Evolutionary conservation across 2,888 invertebrate species (phyloP).

Genomic region (Allacma fusca): DNA sequence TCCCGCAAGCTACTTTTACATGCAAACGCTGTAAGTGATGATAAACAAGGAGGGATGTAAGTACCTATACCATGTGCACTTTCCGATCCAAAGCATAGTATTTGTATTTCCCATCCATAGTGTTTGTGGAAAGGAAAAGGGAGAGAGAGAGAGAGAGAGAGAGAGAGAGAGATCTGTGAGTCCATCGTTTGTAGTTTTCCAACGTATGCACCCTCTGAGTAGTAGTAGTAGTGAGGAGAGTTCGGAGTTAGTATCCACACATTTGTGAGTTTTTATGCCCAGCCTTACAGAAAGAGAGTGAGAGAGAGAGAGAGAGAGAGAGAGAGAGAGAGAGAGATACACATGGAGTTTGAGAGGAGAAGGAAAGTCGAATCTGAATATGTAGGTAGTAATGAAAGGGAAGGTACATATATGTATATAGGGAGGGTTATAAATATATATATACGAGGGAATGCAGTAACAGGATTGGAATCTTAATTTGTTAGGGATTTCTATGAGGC

Average conservation of each 20-base stretch:
- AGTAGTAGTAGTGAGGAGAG: not conserved
- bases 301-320: no score
- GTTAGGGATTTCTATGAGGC: slow-evolving; percentile 41
- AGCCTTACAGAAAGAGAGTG: no score
- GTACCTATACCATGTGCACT: not conserved
- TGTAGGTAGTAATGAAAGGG: not conserved
- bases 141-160: not conserved
- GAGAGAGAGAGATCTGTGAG: not conserved
- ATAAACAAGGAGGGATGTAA: not conserved
- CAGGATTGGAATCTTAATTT: slow-evolving; percentile 56
- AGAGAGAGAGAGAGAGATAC: slow-evolving; percentile 11
- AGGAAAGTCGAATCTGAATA: not conserved
- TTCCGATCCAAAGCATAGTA: no score
- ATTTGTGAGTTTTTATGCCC: not conserved
- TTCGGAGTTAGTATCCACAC: no score
- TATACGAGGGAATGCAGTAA: slow-evolving; percentile 43
- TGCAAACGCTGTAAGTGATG: slow-evolving; percentile 7
- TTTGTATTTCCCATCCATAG: not conserved
- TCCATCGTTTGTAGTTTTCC: not conserved
- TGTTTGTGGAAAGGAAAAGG: not conserved
- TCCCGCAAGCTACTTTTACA: not conserved
- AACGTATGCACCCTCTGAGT: not conserved
- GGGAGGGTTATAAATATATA: not conserved
- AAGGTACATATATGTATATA: slow-evolving; percentile 18
- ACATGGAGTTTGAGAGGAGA: not conserved